Conservation (phyloP, 1,140 invertebrate genomes). For the Mamestra configurata region DNA sequence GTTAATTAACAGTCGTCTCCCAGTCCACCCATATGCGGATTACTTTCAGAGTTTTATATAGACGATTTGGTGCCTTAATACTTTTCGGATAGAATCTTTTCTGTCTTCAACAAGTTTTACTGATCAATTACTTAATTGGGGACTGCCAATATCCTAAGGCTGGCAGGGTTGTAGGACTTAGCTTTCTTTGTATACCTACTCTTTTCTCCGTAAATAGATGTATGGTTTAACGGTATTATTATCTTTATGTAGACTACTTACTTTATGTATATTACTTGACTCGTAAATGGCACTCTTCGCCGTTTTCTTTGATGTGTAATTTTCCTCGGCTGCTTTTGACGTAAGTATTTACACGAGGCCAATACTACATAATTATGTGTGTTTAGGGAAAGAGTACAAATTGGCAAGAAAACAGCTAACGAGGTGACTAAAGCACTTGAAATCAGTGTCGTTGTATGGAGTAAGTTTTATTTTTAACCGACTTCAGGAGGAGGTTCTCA, state of each 20-base stretch:
- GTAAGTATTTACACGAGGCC: conserved; percentile 6
- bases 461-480: too few relatives aligned
- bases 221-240: neutral
- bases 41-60: neutral
- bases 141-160: neutral
- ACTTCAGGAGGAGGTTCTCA: too few relatives aligned
- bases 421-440: neutral
- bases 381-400: neutral
- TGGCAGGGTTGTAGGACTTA: neutral
- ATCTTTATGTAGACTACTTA: neutral
- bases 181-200: too few relatives aligned
- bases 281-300: conserved; percentile 13
- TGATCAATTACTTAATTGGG: neutral
- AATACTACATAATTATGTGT: conserved; percentile 24
- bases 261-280: neutral
- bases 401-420: conserved; percentile 1
- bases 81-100: neutral
- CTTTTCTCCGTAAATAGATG: neutral
- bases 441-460: neutral
- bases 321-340: conserved; percentile 23
- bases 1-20: neutral
- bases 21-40: neutral
- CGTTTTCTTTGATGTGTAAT: conserved; percentile 34
- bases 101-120: neutral
- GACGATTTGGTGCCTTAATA: neutral